Percentiles rank a stretch among this genome's conserved stretches.
phyloP scores from a whole-genome alignment of 2,888 invertebrate species.

The Andrena bucephala region DNA sequence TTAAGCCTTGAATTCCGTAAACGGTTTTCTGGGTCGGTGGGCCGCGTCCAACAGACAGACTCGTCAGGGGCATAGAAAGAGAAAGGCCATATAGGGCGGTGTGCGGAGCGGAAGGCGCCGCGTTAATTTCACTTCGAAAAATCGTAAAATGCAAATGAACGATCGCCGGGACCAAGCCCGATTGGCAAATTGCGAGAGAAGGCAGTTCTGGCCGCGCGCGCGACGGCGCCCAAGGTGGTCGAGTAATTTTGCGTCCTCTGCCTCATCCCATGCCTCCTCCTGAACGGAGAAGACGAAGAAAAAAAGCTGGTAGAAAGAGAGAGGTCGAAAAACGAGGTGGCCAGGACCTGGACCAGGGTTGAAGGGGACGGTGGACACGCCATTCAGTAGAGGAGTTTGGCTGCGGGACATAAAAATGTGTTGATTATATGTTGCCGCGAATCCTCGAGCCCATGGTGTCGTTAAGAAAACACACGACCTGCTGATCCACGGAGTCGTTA shows the following conservation, averaged over 20 bases:
- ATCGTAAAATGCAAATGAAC: slow-evolving; percentile 84
- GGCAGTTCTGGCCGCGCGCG: slow-evolving; percentile 71
- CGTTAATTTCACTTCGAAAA: slow-evolving; percentile 82
- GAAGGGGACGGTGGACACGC: slow-evolving; percentile 55
- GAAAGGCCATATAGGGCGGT: slow-evolving; percentile 1
- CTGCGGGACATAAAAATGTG: slow-evolving; percentile 84
- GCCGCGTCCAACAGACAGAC: slow-evolving; percentile 25
- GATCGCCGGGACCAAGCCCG: slow-evolving; percentile 69
- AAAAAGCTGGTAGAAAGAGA: slow-evolving; percentile 38
- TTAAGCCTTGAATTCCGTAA: slow-evolving; percentile 44
- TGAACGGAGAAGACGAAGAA: slow-evolving; percentile 30
- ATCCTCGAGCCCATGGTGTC: slow-evolving; percentile 77
- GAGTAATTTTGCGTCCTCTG: slow-evolving; percentile 82
- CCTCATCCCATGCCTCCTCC: slow-evolving; percentile 19
- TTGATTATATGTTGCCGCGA: slow-evolving; percentile 83
- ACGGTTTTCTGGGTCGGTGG: slow-evolving; percentile 54
- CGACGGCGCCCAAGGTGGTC: slow-evolving; percentile 84
- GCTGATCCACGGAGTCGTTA: slow-evolving; percentile 75
- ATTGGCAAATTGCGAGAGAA: slow-evolving; percentile 84
- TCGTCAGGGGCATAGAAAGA: slow-evolving; percentile 23
- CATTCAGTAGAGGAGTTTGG: slow-evolving; percentile 82
- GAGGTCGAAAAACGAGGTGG: slow-evolving; percentile 40
- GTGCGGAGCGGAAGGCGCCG: slow-evolving; percentile 65
- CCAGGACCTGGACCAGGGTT: not conserved
- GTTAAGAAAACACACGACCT: slow-evolving; percentile 79